These are phyloP conservation scores for Phlogophora meticulosa DNA, from an alignment of 2,888 invertebrate genomes.

Conservation along the genomic window DNA sequence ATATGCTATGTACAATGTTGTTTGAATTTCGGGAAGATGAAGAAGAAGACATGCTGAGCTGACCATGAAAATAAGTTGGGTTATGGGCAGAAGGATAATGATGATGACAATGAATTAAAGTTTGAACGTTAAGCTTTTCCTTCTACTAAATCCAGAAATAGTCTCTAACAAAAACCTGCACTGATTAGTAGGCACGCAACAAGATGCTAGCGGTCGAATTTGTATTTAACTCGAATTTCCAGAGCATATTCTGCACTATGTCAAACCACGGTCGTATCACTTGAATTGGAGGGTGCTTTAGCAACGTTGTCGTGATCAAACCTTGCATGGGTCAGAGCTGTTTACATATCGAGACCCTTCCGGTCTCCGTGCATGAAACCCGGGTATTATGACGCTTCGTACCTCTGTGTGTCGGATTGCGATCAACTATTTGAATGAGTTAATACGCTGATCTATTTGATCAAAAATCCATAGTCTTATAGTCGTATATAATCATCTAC, in stretches of 20 bases:
- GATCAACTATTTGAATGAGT: neutral
- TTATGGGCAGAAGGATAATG: too few species aligned
- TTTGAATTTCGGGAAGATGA: too few species aligned
- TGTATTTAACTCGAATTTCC: conserved; percentile 2
- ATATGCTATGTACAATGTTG: too few species aligned
- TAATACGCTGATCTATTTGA: neutral
- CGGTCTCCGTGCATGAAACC: conserved; percentile 2
- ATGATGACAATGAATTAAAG: too few species aligned
- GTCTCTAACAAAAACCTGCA: too few species aligned
- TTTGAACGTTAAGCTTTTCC: too few species aligned
- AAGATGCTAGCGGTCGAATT: neutral
- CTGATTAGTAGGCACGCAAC: neutral
- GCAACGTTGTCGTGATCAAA: conserved; percentile 15
- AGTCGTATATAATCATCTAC: too few species aligned
- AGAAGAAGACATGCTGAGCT: too few species aligned
- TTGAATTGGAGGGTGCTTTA: conserved; percentile 13
- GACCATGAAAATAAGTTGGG: too few species aligned
- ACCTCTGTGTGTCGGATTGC: neutral
- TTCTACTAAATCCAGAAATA: too few species aligned
- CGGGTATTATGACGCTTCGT: neutral
- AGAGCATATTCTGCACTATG: neutral
- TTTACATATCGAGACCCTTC: conserved; percentile 14
- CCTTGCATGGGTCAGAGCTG: conserved; percentile 14
- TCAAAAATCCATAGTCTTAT: too few species aligned
- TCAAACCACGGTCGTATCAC: neutral